Percentiles rank a stretch among this genome's conserved stretches.
phyloP scores from a whole-genome alignment of 2,888 invertebrate species.

The Eupithecia tripunctaria region DNA sequence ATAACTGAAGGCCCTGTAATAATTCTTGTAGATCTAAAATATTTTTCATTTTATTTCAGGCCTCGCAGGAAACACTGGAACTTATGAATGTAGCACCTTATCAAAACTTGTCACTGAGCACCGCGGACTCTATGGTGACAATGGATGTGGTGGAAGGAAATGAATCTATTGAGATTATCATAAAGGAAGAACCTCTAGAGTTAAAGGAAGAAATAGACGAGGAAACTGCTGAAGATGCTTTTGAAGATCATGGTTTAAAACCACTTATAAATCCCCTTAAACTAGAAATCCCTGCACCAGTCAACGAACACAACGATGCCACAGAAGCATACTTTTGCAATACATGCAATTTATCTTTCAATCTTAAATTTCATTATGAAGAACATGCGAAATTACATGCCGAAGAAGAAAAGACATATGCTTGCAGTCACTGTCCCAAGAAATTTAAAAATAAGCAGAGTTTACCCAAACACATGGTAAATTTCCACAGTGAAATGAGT shows the following conservation, averaged over 20 bases:
- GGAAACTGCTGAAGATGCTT: neutral
- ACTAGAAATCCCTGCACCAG: neutral
- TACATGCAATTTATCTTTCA: neutral
- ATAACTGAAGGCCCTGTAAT: too few species aligned
- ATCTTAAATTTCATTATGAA: constrained; percentile 1
- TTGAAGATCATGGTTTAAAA: neutral
- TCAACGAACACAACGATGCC: neutral
- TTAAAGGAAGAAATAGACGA: neutral
- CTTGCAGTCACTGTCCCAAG: neutral
- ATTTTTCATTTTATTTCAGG: neutral
- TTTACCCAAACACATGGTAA: neutral
- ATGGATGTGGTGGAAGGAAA: neutral
- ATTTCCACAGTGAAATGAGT: neutral
- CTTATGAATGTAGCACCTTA: neutral
- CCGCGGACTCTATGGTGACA: neutral
- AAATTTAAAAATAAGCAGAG: neutral
- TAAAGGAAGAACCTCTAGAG: neutral
- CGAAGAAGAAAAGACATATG: neutral
- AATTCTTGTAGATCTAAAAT: neutral
- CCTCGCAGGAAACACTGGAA: neutral
- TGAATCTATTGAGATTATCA: neutral
- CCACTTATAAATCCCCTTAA: neutral
- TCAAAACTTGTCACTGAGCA: neutral
- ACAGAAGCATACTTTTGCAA: neutral
- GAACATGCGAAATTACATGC: neutral